Evolutionary conservation across 2,797 vertebrate species (phyloP), one percentile per base, ranked within the genome.

Genomic region (Pachyuromys duprasi): DNA sequence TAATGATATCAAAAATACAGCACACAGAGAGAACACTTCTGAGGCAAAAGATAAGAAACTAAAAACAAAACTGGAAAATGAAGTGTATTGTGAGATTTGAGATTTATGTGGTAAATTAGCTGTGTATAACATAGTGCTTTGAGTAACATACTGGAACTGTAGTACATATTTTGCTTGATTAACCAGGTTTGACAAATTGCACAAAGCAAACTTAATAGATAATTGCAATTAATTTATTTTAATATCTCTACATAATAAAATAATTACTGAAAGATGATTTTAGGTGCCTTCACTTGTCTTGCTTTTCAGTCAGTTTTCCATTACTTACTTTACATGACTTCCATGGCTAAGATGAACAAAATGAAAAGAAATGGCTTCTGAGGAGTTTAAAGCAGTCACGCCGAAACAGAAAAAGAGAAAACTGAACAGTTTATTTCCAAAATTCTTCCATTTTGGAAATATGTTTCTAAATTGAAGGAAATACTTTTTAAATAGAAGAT

Each of bases 141-240:
- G 57, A 55, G 24, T 36, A 75, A 45, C 76, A 33, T 70, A 78
- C 67, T 94, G 65, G 22, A 93, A 87, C 78, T 33, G 8, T 63
- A 60, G 7, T 28, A 70, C 22, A 45, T 84, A 94, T n/a, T 75
- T 90, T 92, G 45, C 53, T 57, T 88, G 36, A 83, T 33, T 70
- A 42, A 76, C 18, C 75, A 84, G 4, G 8, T 69, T 93, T 89
- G 42, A 92, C 33, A 89, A 69, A 81, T 39, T 75, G 26, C 8
- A 45, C 57, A 79, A 53, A 6, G 2, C n/a, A 91, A 91, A 76
- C 74, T 88, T 75, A 86, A n/a, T 36, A 95, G 11, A 36, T 89
- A 96, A 92, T 95, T 65, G 5, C 49, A 1, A 86, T 31, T n/a
- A 82, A 86, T 86, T 79, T 4, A 67, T 89, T 83, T 82, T 76